Base-by-base conservation (phyloP, 2,113 vertebrate genomes). In the Melanerpes formicivorus region DNA sequence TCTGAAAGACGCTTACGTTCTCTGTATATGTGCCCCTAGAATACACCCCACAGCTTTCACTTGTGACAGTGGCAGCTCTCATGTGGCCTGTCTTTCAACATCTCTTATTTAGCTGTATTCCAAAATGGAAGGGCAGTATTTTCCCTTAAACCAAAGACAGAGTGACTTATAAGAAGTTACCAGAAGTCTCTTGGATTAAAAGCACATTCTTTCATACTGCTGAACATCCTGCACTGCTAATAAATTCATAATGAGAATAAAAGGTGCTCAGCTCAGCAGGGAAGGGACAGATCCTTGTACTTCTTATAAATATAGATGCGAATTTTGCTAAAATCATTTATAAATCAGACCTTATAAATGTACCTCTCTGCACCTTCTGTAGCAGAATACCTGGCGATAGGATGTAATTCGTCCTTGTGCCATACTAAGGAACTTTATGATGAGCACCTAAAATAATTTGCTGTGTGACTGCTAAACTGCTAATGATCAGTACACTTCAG, bases 171-270 rank as follows among this genome's bases (percentile, higher is more conserved):
- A 56, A 74, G 56, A 87, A 89, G n/a, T 77, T 52, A 66, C 21
- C 71, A 77, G 66, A 78, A 91, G 7, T 15, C 52, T 18, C 4
- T 34, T 75, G 83, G 71, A 63, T 63, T 50, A 82, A 84, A 92
- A 70, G 46, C 71, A 76, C 52, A 16, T 82, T 85, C 48, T 77
- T 92, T 42, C 48, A 30, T 59, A 44, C 42, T 22, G 64, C 71
- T 81, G 90, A 84, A 84, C 64, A 71, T 65, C 46, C 67, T 85
- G 75, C 69, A 67, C 67, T 58, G 63, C 69, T 77, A 48, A 82
- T 87, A 74, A 92, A 92, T 89, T 87, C 25, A 32, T 84, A 89
- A 88, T n/a, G 69, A 92, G 64, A 89, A 66, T 92, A 73, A 79
- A 84, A 73, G 50, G 64, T 80, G 52, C 44, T 89, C 71, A 60